Base-by-base conservation (phyloP, 2,888 invertebrate genomes). In the Xanthia togata region DNA sequence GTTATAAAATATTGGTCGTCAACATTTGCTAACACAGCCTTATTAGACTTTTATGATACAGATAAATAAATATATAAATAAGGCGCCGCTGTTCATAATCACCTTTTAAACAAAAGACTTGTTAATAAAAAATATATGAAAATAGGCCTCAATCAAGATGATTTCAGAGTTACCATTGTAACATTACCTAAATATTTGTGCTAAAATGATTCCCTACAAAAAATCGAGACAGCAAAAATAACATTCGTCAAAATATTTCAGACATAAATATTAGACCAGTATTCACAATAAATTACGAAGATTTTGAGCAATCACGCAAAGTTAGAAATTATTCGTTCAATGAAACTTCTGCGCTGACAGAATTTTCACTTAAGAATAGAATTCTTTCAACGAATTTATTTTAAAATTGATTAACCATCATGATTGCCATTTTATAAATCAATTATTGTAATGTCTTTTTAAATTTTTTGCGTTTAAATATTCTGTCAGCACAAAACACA, bases 301-400 rank as follows among this genome's bases (percentile, higher is more conserved):
- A 90, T 91, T 88, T 93, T 94, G 93, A 93, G 93, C 93, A 93
- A 92, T 89, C 90, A 91, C 89, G 83, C 88, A 79, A 87, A 79
- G 88, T 87, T 81, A 85, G 73, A 84, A 69, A 73, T 79, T 62
- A 76, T 82, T 85, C 78, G 76, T 78, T 83, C 67, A 70, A 67
- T 79, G 69, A 68, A 67, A 78, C 67, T 73, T 83, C 63, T 78
- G 78, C 38, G 69, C 73, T 68, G 65, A 73, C 85, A 76, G 81
- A 86, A 82, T 70, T 55, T 75, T 81, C 65, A 38, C 26, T 26
- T 69, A 47, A 64, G 65, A 55, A 50, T 55, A 12, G 4, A 38
- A 38, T 50, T 47, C 1, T 31, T 55, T 31, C 50, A 31, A 64
- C n/a, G 0, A 69, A 69, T 69, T 60, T 17, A 64, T 55, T 80